Conservation (phyloP, 1,140 invertebrate genomes). For the Drosophila paulistorum region DNA sequence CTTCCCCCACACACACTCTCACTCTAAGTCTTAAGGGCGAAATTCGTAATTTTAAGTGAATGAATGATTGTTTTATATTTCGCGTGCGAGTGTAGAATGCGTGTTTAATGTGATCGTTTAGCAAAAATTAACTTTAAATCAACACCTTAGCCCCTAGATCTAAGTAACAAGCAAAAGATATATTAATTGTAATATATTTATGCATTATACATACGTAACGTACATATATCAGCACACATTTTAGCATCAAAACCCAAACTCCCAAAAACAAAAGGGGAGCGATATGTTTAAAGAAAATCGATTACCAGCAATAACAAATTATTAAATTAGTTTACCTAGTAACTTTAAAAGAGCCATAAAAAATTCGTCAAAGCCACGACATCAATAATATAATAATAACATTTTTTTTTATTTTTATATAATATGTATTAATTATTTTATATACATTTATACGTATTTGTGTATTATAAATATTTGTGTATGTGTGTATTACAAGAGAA, state of each 20-base stretch:
- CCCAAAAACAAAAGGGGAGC: slow-evolving; percentile 3
- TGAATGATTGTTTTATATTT: slow-evolving; percentile 18
- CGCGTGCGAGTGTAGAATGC: slow-evolving; percentile 41
- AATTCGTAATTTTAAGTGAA: slow-evolving; percentile 69
- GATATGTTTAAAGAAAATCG: slow-evolving; percentile 28
- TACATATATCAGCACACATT: slow-evolving; percentile 49
- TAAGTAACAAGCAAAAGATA: slow-evolving; percentile 43
- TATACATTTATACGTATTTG: slow-evolving; percentile 27
- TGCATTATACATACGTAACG: slow-evolving; percentile 42
- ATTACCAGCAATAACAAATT: slow-evolving; percentile 57
- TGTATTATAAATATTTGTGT: slow-evolving; percentile 40
- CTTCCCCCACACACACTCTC: slow-evolving; percentile 44
- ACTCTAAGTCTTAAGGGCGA: slow-evolving; percentile 59
- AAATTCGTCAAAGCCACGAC: slow-evolving; percentile 44
- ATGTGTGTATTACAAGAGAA: slow-evolving; percentile 36
- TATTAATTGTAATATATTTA: slow-evolving; percentile 72
- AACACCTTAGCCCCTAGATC: slow-evolving; percentile 66
- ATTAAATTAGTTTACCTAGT: slow-evolving; percentile 46
- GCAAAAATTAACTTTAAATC: slow-evolving; percentile 75
- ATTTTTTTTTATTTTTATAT: slow-evolving; percentile 21
- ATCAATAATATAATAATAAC: slow-evolving; percentile 25
- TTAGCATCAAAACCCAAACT: slow-evolving; percentile 23
- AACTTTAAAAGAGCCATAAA: slow-evolving; percentile 35
- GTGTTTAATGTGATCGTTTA: slow-evolving; percentile 77
- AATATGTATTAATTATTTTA: slow-evolving; percentile 6